Conservation (phyloP, 2,888 invertebrate species). For the Apotomis betuletana region DNA sequence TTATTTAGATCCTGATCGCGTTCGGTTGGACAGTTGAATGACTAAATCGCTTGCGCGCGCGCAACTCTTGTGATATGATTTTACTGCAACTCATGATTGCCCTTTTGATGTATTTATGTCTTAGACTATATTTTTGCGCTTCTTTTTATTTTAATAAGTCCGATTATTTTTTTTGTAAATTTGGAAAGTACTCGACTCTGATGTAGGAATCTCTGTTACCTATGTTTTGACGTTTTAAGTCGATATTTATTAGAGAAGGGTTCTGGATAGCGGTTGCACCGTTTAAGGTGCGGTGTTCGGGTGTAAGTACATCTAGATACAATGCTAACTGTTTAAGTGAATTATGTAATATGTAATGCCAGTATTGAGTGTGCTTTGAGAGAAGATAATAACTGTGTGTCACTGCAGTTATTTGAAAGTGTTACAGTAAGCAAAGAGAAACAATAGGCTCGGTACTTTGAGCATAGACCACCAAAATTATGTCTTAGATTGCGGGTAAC, state of each 20-base stretch:
- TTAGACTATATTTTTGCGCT: slow-evolving; percentile 40
- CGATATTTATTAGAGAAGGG: slow-evolving; percentile 31
- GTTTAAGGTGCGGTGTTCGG: slow-evolving; percentile 37
- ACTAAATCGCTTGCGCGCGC: slow-evolving; percentile 10
- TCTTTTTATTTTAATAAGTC: slow-evolving; percentile 33
- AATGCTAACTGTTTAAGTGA: slow-evolving; percentile 20
- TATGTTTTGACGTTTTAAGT: slow-evolving; percentile 28
- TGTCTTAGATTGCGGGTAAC: no score
- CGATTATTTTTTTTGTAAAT: slow-evolving; percentile 41
- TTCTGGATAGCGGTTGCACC: slow-evolving; percentile 31
- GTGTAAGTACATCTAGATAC: slow-evolving; percentile 37
- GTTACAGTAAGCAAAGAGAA: neutral
- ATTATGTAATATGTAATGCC: slow-evolving; percentile 32
- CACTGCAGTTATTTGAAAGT: slow-evolving; percentile 14
- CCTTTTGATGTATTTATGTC: slow-evolving; percentile 43
- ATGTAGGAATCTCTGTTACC: slow-evolving; percentile 52
- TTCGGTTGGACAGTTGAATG: slow-evolving; percentile 29
- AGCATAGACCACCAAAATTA: no score
- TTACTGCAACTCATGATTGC: slow-evolving; percentile 30
- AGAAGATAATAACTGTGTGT: slow-evolving; percentile 8
- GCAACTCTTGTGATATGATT: slow-evolving; percentile 41
- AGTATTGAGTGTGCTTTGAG: slow-evolving; percentile 34
- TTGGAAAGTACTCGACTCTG: slow-evolving; percentile 49
- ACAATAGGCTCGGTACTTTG: no score
- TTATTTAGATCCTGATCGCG: slow-evolving; percentile 7